phyloP scores from a whole-genome alignment of 2,113 vertebrate genomes.

The Ctenomys sociabilis region DNA sequence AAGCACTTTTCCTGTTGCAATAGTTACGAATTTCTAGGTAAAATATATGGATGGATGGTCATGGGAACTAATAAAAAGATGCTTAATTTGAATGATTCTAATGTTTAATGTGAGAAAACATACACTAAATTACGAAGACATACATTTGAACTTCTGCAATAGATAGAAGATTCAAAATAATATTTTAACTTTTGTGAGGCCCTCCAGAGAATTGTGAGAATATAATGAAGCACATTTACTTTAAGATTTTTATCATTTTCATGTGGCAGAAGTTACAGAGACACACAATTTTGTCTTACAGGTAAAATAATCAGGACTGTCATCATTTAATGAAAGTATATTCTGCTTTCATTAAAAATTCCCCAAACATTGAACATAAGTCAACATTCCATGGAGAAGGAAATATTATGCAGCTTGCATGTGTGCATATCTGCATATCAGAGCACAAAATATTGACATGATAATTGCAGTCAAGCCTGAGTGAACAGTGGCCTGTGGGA shows the following conservation, averaged over 20 bases:
- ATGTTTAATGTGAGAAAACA: slow-evolving; percentile 54
- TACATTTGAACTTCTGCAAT: slow-evolving; percentile 51
- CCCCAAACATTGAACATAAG: slow-evolving; percentile 87
- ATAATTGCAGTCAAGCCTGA: slow-evolving; percentile 97
- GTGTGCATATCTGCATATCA: slow-evolving; percentile 92
- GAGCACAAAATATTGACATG: slow-evolving; percentile 97
- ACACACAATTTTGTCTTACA: slow-evolving; percentile 78
- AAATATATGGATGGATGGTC: slow-evolving; percentile 48
- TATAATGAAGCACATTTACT: slow-evolving; percentile 32
- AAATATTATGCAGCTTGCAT: slow-evolving; percentile 90
- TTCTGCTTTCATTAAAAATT: slow-evolving; percentile 89
- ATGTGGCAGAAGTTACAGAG: neutral
- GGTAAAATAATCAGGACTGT: slow-evolving; percentile 85
- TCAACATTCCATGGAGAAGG: slow-evolving; percentile 90
- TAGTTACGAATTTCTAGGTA: slow-evolving; percentile 41
- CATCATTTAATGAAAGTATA: slow-evolving; percentile 86
- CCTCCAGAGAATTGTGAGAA: slow-evolving; percentile 52
- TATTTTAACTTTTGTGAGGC: slow-evolving; percentile 63
- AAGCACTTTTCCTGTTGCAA: slow-evolving; percentile 62
- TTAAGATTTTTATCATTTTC: slow-evolving; percentile 46
- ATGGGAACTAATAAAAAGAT: slow-evolving; percentile 59
- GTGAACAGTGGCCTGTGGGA: slow-evolving; percentile 92
- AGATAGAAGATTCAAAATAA: slow-evolving; percentile 46
- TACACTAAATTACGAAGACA: slow-evolving; percentile 53
- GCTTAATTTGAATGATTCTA: slow-evolving; percentile 53